A percentile compares a stretch with the other conserved stretches of the same genome.
phyloP scores from a whole-genome alignment of 2,888 invertebrate genomes.

The Acrocyrtus sp. region DNA sequence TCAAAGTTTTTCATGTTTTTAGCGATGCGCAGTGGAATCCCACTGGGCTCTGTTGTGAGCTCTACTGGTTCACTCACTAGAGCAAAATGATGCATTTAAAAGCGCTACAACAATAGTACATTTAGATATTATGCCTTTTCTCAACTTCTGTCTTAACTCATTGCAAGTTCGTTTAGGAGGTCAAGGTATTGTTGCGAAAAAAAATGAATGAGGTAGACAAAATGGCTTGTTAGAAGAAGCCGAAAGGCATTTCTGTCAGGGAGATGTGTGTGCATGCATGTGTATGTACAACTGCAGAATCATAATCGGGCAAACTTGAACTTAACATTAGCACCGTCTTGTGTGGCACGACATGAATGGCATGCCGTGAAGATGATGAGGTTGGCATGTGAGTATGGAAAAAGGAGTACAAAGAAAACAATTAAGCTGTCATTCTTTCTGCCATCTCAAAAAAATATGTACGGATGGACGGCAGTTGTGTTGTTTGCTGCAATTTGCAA shows the following conservation, averaged over 20 bases:
- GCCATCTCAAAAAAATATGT: neutral
- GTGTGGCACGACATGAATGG: neutral
- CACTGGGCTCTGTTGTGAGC: neutral
- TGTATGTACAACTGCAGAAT: too few species aligned
- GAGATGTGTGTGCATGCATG: too few species aligned
- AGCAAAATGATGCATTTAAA: too few species aligned
- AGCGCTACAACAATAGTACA: too few species aligned
- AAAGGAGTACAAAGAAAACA: conserved; percentile 13
- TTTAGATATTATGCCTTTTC: neutral
- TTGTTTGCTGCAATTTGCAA: neutral
- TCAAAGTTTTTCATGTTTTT: neutral
- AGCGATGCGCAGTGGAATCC: neutral
- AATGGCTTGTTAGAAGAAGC: neutral
- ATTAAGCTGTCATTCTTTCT: conserved; percentile 26
- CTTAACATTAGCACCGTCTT: neutral
- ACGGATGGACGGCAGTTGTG: neutral
- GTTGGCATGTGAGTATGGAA: neutral
- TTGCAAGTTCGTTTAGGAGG: neutral
- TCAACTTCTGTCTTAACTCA: neutral
- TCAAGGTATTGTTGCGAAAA: neutral
- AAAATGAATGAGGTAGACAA: neutral
- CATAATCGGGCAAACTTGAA: neutral
- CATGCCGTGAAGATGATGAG: neutral
- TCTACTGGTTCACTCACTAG: too few species aligned
- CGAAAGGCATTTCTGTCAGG: neutral